Evolutionary conservation across 2,888 invertebrate genomes (phyloP), one percentile per base, ranked within the genome.

Genomic region (Alentia gelatinosa): DNA sequence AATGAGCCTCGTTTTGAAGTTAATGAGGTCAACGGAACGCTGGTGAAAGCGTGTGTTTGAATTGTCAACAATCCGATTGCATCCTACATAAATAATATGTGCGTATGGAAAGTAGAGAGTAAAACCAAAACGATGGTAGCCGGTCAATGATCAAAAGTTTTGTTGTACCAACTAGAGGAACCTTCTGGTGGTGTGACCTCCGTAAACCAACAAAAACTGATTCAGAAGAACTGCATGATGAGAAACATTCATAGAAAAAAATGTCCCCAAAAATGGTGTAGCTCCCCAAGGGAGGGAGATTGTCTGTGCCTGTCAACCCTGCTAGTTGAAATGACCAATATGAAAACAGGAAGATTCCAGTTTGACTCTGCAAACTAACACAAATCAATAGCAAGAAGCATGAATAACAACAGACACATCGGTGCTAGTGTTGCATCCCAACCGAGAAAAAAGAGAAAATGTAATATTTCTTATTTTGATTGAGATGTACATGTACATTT

Each of bases 321-420:
- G 26, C 79, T 37, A 39, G 79, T 39, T 79, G 39, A 79, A 79
- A 79, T 79, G 79, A 79, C 79, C 79, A 79, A 35, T n/a, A 79
- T 35, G 37, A 79, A n/a, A 35, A 79, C 79, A 37, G 15, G 37
- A 79, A 79, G 35, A 37, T n/a, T 56, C 56, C 19, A 4, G n/a
- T 56, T 56, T 56, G 23, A 9, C n/a, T n/a, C 19, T 12, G 19
- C n/a, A n/a, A n/a, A 12, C n/a, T 56, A 19, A n/a, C n/a, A 56
- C n/a, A 56, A n/a, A n/a, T 3, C 56, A 56, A 47, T 12, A 47
- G 19, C 19, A 47, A 47, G 7, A 12, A 47, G n/a, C n/a, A n/a
- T n/a, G n/a, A n/a, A n/a, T n/a, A n/a, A n/a, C n/a, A n/a, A n/a
- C n/a, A n/a, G n/a, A n/a, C n/a, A n/a, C n/a, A n/a, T n/a, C n/a